A percentile compares a stretch with the other conserved stretches of the same genome.
Evolutionary conservation across 2,797 vertebrate species (phyloP).

Genomic region (Sebastes flavidus): DNA sequence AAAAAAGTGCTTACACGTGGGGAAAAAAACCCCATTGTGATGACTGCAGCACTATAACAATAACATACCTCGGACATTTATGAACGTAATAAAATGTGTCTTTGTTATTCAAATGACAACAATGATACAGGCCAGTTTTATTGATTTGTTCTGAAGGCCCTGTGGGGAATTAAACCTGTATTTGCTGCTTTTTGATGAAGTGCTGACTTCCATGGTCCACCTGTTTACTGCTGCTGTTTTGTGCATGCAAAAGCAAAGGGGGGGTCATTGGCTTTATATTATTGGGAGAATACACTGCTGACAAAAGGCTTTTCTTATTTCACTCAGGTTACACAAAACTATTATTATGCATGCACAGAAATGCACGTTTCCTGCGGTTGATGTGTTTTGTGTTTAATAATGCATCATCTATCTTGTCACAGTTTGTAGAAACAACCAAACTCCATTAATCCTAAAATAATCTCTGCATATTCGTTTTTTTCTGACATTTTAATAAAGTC

Average conservation of each 20-base stretch:
- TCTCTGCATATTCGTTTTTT: constrained; percentile 9
- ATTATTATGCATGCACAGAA: constrained; percentile 21
- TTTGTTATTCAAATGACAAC: constrained; percentile 48
- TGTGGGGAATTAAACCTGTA: constrained; percentile 59
- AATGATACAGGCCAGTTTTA: constrained; percentile 38
- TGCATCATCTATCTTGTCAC: constrained; percentile 1
- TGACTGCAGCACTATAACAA: constrained; percentile 10
- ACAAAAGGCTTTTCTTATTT: constrained; percentile 58
- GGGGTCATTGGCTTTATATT: constrained; percentile 32
- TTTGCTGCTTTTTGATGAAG: constrained; percentile 74
- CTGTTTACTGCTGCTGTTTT: constrained; percentile 56
- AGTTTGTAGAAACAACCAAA: constrained; percentile 7
- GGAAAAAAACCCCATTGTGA: not conserved
- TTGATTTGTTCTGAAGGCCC: constrained; percentile 60
- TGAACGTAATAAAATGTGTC: constrained; percentile 6
- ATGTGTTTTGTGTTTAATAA: constrained; percentile 23
- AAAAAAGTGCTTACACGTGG: constrained; percentile 4
- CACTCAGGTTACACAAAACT: constrained; percentile 15
- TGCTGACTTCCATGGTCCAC: constrained; percentile 71
- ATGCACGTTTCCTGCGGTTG: not conserved
- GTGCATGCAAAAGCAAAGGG: not conserved
- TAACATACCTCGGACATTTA: not conserved
- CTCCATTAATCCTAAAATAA: constrained; percentile 12
- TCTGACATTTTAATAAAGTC: constrained; percentile 49
- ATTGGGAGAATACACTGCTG: constrained; percentile 53